phyloP scores from a whole-genome alignment of 2,113 vertebrate species.

The Nothobranchius furzeri region DNA sequence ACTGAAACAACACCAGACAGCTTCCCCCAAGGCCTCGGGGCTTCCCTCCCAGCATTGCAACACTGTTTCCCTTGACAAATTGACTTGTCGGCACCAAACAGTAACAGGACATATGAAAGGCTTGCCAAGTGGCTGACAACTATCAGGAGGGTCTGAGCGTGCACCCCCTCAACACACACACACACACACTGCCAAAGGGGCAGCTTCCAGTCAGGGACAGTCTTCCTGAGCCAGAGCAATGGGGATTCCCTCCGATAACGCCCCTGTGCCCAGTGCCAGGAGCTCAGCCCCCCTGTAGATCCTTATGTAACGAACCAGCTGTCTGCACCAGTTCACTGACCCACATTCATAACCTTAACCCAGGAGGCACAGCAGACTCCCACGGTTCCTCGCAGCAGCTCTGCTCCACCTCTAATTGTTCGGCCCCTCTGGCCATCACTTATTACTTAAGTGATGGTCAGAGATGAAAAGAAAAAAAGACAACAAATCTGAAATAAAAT shows the following conservation, averaged over 20 bases:
- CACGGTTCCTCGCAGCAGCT: conserved; percentile 41
- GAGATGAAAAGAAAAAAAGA: conserved; percentile 77
- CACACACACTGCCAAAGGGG: conserved; percentile 71
- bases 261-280: conserved; percentile 68
- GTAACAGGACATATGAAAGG: conserved; percentile 66
- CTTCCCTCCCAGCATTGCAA: conserved; percentile 53
- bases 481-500: conserved; percentile 72
- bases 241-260: conserved; percentile 78
- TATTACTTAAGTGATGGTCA: conserved; percentile 59
- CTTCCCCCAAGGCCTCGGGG: conserved; percentile 49
- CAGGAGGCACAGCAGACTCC: conserved; percentile 58
- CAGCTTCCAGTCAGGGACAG: conserved; percentile 64
- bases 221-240: conserved; percentile 64
- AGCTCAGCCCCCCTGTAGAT: conserved; percentile 65
- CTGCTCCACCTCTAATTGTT: conserved; percentile 60
- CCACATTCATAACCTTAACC: conserved; percentile 73
- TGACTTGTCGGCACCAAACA: conserved; percentile 62
- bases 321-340: conserved; percentile 78
- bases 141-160: conserved; percentile 68
- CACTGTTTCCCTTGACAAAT: conserved; percentile 73
- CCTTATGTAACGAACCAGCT: conserved; percentile 77
- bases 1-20: conserved; percentile 50
- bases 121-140: conserved; percentile 77
- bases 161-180: conserved; percentile 42
- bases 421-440: conserved; percentile 21